phyloP scores from a whole-genome alignment of 2,113 vertebrate species.

The Hippocampus abdominalis region DNA sequence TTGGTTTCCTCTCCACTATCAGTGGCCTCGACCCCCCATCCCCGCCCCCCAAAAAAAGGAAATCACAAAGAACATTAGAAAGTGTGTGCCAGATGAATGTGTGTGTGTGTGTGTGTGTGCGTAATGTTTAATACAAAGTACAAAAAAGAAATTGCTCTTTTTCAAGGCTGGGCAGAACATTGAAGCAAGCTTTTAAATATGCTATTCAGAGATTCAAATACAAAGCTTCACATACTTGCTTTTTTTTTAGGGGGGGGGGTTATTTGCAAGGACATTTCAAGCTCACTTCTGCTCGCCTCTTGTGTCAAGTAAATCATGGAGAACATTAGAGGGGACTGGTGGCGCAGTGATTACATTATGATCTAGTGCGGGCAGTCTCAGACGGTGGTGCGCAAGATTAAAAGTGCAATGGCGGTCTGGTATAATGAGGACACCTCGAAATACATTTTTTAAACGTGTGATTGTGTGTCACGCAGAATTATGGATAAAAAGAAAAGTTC shows the following conservation, averaged over 20 bases:
- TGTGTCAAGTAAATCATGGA: neutral
- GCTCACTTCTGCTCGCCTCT: neutral
- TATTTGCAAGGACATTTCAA: neutral
- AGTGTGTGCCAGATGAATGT: neutral
- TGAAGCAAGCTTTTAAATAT: conserved; percentile 4
- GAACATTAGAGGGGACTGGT: neutral
- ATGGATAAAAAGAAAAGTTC: neutral
- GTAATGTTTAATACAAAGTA: conserved; percentile 10
- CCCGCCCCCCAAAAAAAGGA: conserved; percentile 3
- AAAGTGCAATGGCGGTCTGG: neutral
- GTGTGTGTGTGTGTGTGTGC: conserved; percentile 4
- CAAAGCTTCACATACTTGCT: neutral
- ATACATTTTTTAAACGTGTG: neutral
- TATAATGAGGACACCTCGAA: neutral
- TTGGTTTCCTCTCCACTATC: conserved; percentile 43
- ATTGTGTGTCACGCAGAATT: neutral
- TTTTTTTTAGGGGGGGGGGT: neutral
- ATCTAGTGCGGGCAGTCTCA: neutral
- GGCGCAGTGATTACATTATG: neutral
- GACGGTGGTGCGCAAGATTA: neutral
- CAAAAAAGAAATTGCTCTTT: conserved; percentile 10
- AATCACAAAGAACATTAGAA: conserved; percentile 18
- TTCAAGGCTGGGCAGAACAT: conserved; percentile 13
- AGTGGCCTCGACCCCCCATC: conserved; percentile 15
- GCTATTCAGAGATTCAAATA: conserved; percentile 1